Evolutionary conservation across 2,113 vertebrate species (phyloP).

Genomic region (Toxotes chatareus): DNA sequence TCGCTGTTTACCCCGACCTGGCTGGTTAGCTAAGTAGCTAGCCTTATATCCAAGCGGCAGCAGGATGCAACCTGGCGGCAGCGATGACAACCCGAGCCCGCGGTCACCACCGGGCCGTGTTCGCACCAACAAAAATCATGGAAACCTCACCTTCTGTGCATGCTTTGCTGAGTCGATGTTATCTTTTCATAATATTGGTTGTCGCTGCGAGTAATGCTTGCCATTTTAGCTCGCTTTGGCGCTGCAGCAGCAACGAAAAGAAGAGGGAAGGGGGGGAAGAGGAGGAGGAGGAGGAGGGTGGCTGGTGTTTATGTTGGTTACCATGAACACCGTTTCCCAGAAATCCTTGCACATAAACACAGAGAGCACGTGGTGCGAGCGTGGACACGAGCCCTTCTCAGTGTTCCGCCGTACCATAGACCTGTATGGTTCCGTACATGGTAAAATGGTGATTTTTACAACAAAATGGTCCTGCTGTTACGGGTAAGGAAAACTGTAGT

Average conservation of each 20-base stretch:
- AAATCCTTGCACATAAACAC: slow-evolving; percentile 74
- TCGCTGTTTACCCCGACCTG: not conserved
- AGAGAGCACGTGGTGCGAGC: slow-evolving; percentile 65
- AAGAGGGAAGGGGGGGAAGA: not conserved
- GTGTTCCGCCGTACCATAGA: no score
- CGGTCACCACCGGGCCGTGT: slow-evolving; percentile 36
- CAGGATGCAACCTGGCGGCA: not conserved
- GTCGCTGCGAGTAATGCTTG: slow-evolving; percentile 53
- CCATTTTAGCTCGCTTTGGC: slow-evolving; percentile 43
- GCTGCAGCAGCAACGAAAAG: not conserved
- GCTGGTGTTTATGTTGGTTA: slow-evolving; percentile 78
- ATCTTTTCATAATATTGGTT: slow-evolving; percentile 77
- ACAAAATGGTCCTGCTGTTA: not conserved
- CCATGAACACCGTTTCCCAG: slow-evolving; percentile 81
- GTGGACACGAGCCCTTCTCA: not conserved
- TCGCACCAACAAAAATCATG: rapidly evolving
- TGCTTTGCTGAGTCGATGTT: slow-evolving; percentile 69
- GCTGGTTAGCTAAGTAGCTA: slow-evolving; percentile 29
- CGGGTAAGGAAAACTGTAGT: not conserved
- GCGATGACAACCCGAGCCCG: slow-evolving; percentile 32
- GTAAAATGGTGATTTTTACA: not conserved
- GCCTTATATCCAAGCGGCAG: not conserved
- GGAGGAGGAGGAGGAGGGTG: not conserved
- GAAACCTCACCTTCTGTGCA: slow-evolving; percentile 73
- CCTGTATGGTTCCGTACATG: no score